Conservation (phyloP, 1,140 invertebrate species). For the Rhopalosiphum padi region DNA sequence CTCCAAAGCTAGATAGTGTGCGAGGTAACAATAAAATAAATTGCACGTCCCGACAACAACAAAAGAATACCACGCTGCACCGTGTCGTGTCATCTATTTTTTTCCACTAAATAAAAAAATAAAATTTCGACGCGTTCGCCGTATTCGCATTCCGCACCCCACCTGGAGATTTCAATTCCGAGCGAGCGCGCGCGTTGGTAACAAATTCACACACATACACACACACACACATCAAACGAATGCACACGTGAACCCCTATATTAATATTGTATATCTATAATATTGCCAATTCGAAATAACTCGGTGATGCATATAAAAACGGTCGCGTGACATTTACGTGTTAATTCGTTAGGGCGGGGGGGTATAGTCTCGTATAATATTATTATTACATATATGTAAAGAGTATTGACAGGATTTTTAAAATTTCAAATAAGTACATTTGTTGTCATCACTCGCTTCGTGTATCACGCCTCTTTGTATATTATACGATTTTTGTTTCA, state of each 20-base stretch:
- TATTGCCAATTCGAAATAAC: not conserved
- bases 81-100: constrained; percentile 30
- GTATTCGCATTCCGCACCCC: constrained; percentile 10
- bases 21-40: constrained; percentile 6
- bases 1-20: constrained; percentile 7
- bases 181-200: not conserved
- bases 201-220: not conserved
- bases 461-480: not conserved
- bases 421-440: no score
- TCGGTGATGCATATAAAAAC: not conserved
- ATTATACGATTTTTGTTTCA: not conserved
- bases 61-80: constrained; percentile 33
- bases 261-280: not conserved
- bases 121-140: constrained; percentile 31
- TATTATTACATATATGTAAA: not conserved
- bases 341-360: not conserved
- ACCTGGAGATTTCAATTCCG: constrained; percentile 8
- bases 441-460: no score
- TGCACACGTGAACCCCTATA: not conserved
- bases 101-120: not conserved
- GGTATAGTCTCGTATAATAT: not conserved
- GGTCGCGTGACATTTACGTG: not conserved
- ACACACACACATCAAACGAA: not conserved
- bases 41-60: constrained; percentile 30
- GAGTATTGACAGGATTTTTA: no score